Evolutionary conservation across 2,888 invertebrate species (phyloP), one percentile per base, ranked within the genome.

Genomic region (Ptychoptera contaminata): DNA sequence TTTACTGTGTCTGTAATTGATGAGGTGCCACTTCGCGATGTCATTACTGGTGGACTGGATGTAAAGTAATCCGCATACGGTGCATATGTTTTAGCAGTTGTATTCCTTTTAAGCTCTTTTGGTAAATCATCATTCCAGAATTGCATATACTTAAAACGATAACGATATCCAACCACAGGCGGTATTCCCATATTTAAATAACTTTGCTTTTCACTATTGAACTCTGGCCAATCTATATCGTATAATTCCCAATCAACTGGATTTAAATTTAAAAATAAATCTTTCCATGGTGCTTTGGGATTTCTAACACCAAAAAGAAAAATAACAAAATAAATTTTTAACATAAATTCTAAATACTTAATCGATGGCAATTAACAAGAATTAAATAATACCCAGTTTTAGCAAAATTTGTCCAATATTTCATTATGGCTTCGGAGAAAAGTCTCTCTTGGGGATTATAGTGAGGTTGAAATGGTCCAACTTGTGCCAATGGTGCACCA

Each of bases 371-470:
- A n/a, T n/a, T n/a, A n/a, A n/a, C n/a, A n/a, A n/a, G n/a, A n/a
- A n/a, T n/a, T n/a, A n/a, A n/a, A n/a, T n/a, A 76, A 73, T 68
- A 90, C 91, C 91, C 91, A 45, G 82, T 79, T 65, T 84, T 82
- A 2, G 86, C 88, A 57, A 92, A 92, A 67, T 91, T 91, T 48
- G 83, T 80, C 83, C 88, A 90, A 63, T 84, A 77, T 51, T 81
- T 76, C 84, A 92, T 91, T 54, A 90, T 74, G 30, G 80, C 79
- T 68, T 90, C 87, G 41, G 90, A 84, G 47, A 92, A 74, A 40
- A 83, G 70, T 56, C 74, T 76, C 65, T 92, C 92, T 46, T 77
- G 74, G 47, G 73, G 73, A 35, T 80, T 83, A 65, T 83, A 91
- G 55, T 79, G 77, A 41, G 73, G 71, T 48, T 74, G 75, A 53